phyloP scores from a whole-genome alignment of 2,797 vertebrate genomes.

The Ara ararauna region DNA sequence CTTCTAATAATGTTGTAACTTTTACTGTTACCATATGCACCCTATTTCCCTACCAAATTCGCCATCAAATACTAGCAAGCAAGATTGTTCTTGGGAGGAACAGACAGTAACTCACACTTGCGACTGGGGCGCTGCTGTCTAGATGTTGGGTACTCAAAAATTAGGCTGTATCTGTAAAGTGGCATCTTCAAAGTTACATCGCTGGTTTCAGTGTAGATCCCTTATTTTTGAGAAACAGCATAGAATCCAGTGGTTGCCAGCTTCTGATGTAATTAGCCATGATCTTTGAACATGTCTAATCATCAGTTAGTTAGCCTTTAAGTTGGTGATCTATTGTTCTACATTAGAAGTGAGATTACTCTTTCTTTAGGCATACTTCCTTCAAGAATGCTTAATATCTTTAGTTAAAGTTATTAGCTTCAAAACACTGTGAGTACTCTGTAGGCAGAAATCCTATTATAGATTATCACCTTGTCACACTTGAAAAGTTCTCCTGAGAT shows the following conservation, averaged over 20 bases:
- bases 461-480: constrained; percentile 55
- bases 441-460: constrained; percentile 60
- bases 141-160: background rate
- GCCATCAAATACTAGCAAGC: background rate
- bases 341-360: background rate
- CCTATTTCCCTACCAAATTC: background rate
- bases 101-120: background rate
- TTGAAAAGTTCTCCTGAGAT: constrained; percentile 41
- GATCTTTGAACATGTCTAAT: constrained; percentile 65
- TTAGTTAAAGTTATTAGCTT: constrained; percentile 49
- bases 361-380: constrained; percentile 22
- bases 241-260: constrained; percentile 67
- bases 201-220: background rate
- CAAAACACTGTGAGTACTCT: constrained; percentile 28
- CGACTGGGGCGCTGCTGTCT: background rate
- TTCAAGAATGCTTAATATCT: constrained; percentile 47
- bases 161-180: background rate
- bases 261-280: constrained; percentile 67
- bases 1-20: background rate
- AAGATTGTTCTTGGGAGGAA: background rate
- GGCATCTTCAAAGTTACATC: background rate
- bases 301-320: constrained; percentile 60
- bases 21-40: background rate
- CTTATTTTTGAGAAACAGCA: constrained; percentile 65
- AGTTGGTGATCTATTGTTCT: constrained; percentile 62